Conservation (phyloP, 2,797 vertebrate genomes). For the Rousettus madagascariensis region DNA sequence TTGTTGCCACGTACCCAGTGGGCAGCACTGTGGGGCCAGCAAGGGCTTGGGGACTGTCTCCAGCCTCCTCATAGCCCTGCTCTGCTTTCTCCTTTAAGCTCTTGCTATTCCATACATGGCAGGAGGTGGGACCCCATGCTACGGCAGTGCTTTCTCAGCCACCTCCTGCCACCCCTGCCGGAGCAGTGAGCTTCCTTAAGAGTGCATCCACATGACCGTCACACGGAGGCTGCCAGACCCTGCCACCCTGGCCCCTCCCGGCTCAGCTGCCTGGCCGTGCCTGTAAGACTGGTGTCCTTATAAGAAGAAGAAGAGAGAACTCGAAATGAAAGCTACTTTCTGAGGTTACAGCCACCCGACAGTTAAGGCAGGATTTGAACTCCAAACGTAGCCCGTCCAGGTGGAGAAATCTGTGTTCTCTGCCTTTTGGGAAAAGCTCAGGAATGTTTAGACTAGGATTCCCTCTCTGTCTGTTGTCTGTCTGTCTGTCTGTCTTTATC, state of each 20-base stretch:
- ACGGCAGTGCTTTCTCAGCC: neutral
- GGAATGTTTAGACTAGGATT: rapidly evolving
- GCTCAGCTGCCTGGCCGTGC: rapidly evolving
- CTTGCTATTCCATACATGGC: rapidly evolving
- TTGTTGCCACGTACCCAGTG: no score
- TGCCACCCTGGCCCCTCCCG: neutral
- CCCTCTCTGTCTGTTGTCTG: rapidly evolving
- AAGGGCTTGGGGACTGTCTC: neutral
- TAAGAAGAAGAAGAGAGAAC: neutral
- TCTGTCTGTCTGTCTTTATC: rapidly evolving
- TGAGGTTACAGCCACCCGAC: neutral
- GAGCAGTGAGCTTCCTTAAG: neutral
- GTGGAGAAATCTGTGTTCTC: neutral
- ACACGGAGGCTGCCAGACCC: rapidly evolving
- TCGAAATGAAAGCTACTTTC: neutral
- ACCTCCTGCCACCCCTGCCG: rapidly evolving
- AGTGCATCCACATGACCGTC: neutral
- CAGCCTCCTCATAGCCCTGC: neutral
- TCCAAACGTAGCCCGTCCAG: rapidly evolving
- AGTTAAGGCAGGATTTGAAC: neutral
- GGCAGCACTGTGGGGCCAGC: neutral
- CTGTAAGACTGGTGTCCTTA: neutral
- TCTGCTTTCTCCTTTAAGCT: neutral
- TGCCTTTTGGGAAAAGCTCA: no score
- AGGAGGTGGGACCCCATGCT: neutral